Evolutionary conservation across 2,797 vertebrate species (phyloP), one percentile per base, ranked within the genome.

Genomic region (Halcyon badia): DNA sequence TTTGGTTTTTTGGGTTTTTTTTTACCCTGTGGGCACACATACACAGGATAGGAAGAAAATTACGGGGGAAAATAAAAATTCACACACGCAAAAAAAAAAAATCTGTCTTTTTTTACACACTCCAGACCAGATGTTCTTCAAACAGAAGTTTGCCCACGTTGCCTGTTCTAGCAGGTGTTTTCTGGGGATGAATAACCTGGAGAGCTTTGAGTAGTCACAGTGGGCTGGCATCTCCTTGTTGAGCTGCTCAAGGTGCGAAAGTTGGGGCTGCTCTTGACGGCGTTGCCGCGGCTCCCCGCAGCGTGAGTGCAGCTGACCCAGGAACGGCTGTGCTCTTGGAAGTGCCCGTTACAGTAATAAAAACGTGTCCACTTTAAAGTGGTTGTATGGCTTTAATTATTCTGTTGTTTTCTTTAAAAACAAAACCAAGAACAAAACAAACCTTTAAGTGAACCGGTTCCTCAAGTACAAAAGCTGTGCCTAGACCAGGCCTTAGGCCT

Each of bases 331-430:
- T 18, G 90, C 61, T 87, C 6, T 42, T 94, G 94, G 93, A 95
- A 87, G 94, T 37, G 95, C 78, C 90, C 39, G 4, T 83, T 75
- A 30, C 0, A 58, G 88, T 33, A 56, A 73, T 92, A 80, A 77
- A 95, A 94, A 52, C 0, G 5, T 61, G 64, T 64, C 93, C 83
- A 30, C 83, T 95, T 93, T 83, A 57, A 88, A 94, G 92, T 25
- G 25, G 33, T 39, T 85, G 61, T 17, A 60, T 93, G 92, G 86
- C 49, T 96, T 94, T 87, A 93, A 96, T 93, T 94, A 93, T 84
- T 89, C 56, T 11, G n/a, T 20, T 93, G 90, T 92, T 96, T 96
- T 95, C 95, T 95, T 94, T 94, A 75, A 91, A 96, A 97, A 94
- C 37, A 95, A 93, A 93, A 62, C 60, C 52, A 18, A 89, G 87